phyloP scores from a whole-genome alignment of 1,140 invertebrate species.

The Solenopsis fugax region DNA sequence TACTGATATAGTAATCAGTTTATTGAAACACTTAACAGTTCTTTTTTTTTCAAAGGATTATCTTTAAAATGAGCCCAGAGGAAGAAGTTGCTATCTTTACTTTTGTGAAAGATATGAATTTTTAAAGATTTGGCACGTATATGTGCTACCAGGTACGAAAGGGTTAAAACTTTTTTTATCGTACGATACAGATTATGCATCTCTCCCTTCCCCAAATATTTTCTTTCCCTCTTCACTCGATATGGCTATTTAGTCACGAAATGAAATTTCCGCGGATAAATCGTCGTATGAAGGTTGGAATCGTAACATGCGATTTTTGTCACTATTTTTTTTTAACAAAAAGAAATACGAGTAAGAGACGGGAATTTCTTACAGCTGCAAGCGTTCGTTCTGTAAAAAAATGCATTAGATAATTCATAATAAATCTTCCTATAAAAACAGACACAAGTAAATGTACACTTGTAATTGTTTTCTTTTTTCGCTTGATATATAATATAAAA shows the following conservation, averaged over 20 bases:
- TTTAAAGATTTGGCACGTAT: too few species aligned
- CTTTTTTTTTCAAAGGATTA: too few species aligned
- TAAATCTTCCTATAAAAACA: background rate
- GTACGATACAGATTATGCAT: background rate
- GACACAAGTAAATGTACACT: background rate
- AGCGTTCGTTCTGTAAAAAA: background rate
- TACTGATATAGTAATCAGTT: too few species aligned
- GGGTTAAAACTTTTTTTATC: background rate
- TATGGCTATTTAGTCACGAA: background rate
- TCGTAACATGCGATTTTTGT: background rate
- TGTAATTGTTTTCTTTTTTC: too few species aligned
- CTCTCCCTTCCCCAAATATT: background rate
- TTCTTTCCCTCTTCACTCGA: background rate
- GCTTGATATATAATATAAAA: background rate
- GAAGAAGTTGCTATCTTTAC: too few species aligned
- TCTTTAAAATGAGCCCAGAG: too few species aligned
- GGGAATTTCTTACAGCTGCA: background rate
- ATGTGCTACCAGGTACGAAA: too few species aligned
- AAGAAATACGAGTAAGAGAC: background rate
- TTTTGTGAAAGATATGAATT: too few species aligned
- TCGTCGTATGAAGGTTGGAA: background rate
- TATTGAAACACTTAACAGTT: too few species aligned
- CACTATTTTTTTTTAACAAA: background rate
- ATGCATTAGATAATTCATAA: background rate
- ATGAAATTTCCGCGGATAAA: conserved; percentile 7